Evolutionary conservation across 2,888 invertebrate species (phyloP).

Genomic region (Beris morrisii): DNA sequence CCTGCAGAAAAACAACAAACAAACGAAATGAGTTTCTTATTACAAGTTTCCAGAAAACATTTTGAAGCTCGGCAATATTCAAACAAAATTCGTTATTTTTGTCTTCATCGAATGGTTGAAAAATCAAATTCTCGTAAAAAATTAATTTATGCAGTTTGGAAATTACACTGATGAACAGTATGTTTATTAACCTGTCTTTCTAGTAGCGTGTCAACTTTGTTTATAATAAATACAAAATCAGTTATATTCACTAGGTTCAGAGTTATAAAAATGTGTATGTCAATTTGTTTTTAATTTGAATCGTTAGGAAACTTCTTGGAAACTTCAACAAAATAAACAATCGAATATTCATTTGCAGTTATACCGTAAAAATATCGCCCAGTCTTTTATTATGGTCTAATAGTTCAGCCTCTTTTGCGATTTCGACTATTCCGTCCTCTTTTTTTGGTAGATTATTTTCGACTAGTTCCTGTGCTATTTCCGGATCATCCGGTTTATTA

Average conservation of each 20-base stretch:
- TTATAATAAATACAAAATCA: neutral
- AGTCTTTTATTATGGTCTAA: constrained; percentile 45
- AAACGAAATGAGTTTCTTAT: too few relatives aligned
- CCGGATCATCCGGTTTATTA: constrained; percentile 42
- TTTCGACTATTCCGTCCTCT: constrained; percentile 52
- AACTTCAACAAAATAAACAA: neutral
- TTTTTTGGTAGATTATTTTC: constrained; percentile 18
- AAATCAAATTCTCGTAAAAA: too few relatives aligned
- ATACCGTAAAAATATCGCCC: constrained; percentile 46
- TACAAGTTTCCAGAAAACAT: too few relatives aligned
- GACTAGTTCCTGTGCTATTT: constrained; percentile 37
- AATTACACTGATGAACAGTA: too few relatives aligned
- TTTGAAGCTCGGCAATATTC: too few relatives aligned
- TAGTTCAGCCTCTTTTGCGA: constrained; percentile 53
- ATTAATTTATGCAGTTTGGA: too few relatives aligned
- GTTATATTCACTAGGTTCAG: neutral
- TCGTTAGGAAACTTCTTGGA: neutral
- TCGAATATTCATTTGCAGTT: constrained; percentile 31
- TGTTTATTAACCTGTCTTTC: too few relatives aligned
- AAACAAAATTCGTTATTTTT: too few relatives aligned
- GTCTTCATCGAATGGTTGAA: too few relatives aligned
- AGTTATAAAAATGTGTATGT: neutral
- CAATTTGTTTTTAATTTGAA: neutral
- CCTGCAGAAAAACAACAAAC: too few relatives aligned
- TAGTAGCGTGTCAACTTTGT: too few relatives aligned